A percentile compares a stretch with the other conserved stretches of the same genome.
Evolutionary conservation across 2,797 vertebrate genomes (phyloP).

Genomic region (Gambelia wislizenii): DNA sequence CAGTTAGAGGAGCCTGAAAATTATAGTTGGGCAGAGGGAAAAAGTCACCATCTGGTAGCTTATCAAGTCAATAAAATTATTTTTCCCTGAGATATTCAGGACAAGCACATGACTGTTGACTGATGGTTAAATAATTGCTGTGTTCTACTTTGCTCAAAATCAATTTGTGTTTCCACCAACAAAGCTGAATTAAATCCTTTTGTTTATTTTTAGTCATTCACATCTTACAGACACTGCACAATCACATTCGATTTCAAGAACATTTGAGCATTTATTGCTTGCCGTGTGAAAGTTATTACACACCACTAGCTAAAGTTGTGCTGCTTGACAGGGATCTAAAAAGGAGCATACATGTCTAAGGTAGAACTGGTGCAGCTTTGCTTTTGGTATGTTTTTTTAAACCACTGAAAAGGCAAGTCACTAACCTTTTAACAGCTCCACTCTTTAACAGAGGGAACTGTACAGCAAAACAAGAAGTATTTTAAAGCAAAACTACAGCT

Average conservation of each 20-base stretch:
- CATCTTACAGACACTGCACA: not conserved
- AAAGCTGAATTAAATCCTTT: conserved; percentile 1
- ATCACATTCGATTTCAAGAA: conserved; percentile 8
- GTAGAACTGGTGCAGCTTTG: not conserved
- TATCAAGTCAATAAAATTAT: conserved; percentile 16
- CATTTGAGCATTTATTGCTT: not conserved
- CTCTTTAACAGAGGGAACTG: not conserved
- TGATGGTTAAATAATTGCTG: not conserved
- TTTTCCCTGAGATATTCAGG: not conserved
- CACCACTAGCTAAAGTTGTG: not conserved
- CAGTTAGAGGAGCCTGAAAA: not conserved
- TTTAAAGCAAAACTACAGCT: not conserved
- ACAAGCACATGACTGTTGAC: conserved; percentile 5
- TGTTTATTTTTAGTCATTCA: not conserved
- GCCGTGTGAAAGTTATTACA: conserved; percentile 29
- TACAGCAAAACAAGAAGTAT: not conserved
- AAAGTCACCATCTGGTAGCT: not conserved
- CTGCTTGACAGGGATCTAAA: not conserved
- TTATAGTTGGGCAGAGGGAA: not conserved
- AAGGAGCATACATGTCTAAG: not conserved
- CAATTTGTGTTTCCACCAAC: conserved; percentile 1
- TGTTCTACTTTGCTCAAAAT: conserved; percentile 12
- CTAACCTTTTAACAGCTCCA: not conserved
- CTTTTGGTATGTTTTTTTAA: not conserved
- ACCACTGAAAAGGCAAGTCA: not conserved